phyloP scores from a whole-genome alignment of 2,113 vertebrate species.

The Todiramphus chloris region DNA sequence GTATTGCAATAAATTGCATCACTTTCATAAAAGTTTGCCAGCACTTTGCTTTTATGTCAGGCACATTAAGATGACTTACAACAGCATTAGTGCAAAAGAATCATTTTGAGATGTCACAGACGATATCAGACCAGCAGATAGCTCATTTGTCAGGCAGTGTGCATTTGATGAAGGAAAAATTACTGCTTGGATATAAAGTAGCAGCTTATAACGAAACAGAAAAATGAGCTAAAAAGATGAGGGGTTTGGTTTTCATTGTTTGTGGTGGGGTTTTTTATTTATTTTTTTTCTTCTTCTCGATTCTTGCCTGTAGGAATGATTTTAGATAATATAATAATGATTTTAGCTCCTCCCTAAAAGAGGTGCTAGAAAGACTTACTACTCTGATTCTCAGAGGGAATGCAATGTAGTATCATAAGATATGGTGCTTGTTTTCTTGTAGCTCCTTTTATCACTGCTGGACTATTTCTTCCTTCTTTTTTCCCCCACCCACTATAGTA shows the following conservation, averaged over 20 bases:
- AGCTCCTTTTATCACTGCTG: neutral
- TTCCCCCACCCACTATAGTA: neutral
- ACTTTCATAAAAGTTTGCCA: conserved; percentile 6
- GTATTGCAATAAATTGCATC: conserved; percentile 57
- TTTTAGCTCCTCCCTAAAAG: neutral
- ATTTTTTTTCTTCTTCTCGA: neutral
- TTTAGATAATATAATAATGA: neutral
- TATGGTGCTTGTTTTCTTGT: neutral
- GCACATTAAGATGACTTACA: neutral
- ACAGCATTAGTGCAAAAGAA: neutral
- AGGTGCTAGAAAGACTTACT: neutral
- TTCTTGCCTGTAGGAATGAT: neutral
- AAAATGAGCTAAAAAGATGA: neutral
- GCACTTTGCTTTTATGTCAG: neutral
- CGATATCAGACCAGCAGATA: neutral
- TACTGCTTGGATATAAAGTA: neutral
- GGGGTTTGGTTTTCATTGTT: neutral
- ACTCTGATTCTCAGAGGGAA: neutral
- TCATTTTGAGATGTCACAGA: neutral
- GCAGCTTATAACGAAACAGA: neutral
- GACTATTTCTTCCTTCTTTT: neutral
- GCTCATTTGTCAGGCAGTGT: neutral
- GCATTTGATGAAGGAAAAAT: neutral
- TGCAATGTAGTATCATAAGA: neutral
- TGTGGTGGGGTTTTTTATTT: neutral